Evolutionary conservation across 2,888 invertebrate genomes (phyloP), one percentile per base, ranked within the genome.

Genomic region (Pomacea canaliculata): DNA sequence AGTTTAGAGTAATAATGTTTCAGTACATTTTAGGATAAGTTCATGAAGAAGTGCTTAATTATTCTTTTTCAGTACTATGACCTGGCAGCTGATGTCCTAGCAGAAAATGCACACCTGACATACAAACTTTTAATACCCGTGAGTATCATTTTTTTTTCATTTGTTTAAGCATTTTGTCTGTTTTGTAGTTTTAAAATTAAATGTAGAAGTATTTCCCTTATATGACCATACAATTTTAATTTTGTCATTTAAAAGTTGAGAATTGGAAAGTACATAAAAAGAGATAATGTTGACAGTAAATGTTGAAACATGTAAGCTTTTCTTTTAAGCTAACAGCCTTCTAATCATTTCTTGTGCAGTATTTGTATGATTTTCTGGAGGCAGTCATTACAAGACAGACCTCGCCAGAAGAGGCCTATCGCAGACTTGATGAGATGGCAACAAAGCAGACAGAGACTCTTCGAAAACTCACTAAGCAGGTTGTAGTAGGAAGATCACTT

Each of bases 381-480:
- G 98, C 99, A 0, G 92, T 99, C 70, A 99, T 99, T 85, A 98
- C 97, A 0, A 96, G 97, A 85, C 98, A 99, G 92, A 97, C 98
- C 2, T 97, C 98, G 0, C 96, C 97, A 0, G 97, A 97, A 85
- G 97, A 98, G 88, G 98, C 99, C 0, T 91, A 91, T 81, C 94
- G 96, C 86, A 98, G 98, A 91, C 94, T 99, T 83, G 99, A 99
- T 88, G 96, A 96, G 80, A 94, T 99, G 83, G 96, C 97, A 1
- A 95, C 95, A 48, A 95, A 96, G 85, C 95, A 97, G 87, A 96
- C 97, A 0, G 97, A 98, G 87, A 94, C 94, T 73, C 92, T 99
- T 71, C 92, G 98, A 76, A 97, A 97, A 91, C 92, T 97, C 7
- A 97, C 98, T 0, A 97, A 98, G 89, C 95, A 96, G 87, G 97